phyloP scores from a whole-genome alignment of 2,113 vertebrate genomes.

The Hoplias malabaricus region DNA sequence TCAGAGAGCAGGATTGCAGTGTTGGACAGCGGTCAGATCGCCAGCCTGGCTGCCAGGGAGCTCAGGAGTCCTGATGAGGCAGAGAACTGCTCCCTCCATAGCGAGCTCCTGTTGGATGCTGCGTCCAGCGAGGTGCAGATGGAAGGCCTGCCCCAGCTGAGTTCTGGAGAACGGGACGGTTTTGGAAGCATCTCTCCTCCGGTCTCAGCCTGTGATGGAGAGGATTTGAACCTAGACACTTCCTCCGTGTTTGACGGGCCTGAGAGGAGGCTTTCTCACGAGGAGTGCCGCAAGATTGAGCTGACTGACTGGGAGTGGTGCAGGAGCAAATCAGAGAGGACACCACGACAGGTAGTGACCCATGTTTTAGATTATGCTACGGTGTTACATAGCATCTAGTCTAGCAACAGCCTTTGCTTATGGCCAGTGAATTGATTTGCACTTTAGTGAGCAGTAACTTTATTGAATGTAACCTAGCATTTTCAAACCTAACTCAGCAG shows the following conservation, averaged over 20 bases:
- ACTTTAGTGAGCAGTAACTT: too few species aligned
- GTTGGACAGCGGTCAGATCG: slow-evolving; percentile 55
- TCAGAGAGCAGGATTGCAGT: slow-evolving; percentile 54
- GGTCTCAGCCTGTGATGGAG: slow-evolving; percentile 56
- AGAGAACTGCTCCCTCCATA: slow-evolving; percentile 73
- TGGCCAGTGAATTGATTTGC: too few species aligned
- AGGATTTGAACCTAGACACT: slow-evolving; percentile 60
- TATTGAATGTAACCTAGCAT: too few species aligned
- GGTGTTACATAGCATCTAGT: too few species aligned
- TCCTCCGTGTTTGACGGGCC: slow-evolving; percentile 70
- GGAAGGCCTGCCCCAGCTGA: slow-evolving; percentile 10
- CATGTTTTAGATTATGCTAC: not conserved
- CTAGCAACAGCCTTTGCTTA: too few species aligned
- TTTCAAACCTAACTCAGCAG: not conserved
- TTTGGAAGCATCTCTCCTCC: slow-evolving; percentile 49
- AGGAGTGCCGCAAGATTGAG: slow-evolving; percentile 81
- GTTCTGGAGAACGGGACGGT: slow-evolving; percentile 38
- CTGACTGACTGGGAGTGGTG: slow-evolving; percentile 96
- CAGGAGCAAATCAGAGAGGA: slow-evolving; percentile 93
- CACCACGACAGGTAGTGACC: slow-evolving; percentile 86
- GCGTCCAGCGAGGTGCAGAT: not conserved
- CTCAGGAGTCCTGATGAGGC: slow-evolving; percentile 73
- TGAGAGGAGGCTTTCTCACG: slow-evolving; percentile 83
- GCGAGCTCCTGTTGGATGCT: slow-evolving; percentile 62
- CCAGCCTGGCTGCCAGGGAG: slow-evolving; percentile 61